Conservation (phyloP, 2,888 invertebrate genomes). For the Euphydryas editha region DNA sequence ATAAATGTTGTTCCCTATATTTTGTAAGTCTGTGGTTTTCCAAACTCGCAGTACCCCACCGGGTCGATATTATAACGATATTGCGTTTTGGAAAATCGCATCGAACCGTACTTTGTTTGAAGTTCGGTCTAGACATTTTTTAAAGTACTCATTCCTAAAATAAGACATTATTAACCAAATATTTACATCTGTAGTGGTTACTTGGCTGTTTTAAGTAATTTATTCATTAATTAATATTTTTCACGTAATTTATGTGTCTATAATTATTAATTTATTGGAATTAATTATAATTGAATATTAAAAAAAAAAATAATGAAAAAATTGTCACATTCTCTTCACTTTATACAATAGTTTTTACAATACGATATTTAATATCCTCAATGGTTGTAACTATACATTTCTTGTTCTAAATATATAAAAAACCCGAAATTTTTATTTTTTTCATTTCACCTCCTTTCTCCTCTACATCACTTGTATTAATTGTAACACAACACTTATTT, state of each 20-base stretch:
- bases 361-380: conserved; percentile 85
- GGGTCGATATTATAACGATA: conserved; percentile 32
- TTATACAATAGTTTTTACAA: conserved; percentile 85
- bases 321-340: conserved; percentile 83
- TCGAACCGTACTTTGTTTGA: conserved; percentile 62
- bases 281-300: conserved; percentile 74
- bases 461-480: neutral
- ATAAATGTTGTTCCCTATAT: conserved; percentile 82
- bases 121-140: conserved; percentile 67
- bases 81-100: conserved; percentile 62
- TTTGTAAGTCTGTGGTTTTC: conserved; percentile 71
- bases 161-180: conserved; percentile 80
- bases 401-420: conserved; percentile 85
- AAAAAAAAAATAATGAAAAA: conserved; percentile 72
- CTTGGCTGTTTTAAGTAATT: conserved; percentile 81
- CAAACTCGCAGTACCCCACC: conserved; percentile 50
- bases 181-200: conserved; percentile 80
- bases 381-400: conserved; percentile 85
- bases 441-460: conserved; percentile 41
- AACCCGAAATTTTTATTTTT: conserved; percentile 63
- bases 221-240: conserved; percentile 79
- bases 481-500: neutral
- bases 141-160: conserved; percentile 80
- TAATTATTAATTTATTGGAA: conserved; percentile 82
- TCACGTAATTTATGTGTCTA: conserved; percentile 83